These are phyloP conservation scores for Rhamphomyia laevipes DNA, from an alignment of 2,888 invertebrate genomes.

Conservation along the genomic window DNA sequence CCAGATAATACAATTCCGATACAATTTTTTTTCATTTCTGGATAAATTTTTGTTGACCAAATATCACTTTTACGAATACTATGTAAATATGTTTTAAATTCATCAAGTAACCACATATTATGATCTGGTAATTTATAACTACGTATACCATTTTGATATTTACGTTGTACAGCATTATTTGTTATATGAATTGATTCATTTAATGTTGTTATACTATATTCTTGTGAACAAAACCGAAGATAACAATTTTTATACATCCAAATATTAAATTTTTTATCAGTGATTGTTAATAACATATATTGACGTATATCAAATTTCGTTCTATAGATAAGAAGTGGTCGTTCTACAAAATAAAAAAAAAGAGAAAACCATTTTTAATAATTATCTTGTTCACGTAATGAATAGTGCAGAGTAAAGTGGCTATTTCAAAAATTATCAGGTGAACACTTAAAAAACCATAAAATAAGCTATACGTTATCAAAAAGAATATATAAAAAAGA, in stretches of 20 bases:
- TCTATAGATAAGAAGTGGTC: constrained; percentile 66
- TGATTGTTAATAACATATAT: constrained; percentile 64
- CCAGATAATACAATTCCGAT: constrained; percentile 67
- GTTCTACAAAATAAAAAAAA: constrained; percentile 42
- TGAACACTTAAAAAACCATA: too few relatives aligned
- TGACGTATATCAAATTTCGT: constrained; percentile 88
- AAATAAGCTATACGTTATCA: too few relatives aligned
- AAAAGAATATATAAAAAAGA: too few relatives aligned
- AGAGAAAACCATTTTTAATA: constrained; percentile 10
- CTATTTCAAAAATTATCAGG: too few relatives aligned
- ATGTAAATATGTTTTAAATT: constrained; percentile 52
- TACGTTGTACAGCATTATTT: constrained; percentile 76
- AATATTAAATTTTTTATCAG: constrained; percentile 63
- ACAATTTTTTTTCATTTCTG: constrained; percentile 74
- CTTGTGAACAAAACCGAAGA: constrained; percentile 74
- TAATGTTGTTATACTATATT: constrained; percentile 63
- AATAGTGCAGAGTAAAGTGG: too few relatives aligned
- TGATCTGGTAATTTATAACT: constrained; percentile 50
- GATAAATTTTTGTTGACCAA: constrained; percentile 68
- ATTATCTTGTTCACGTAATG: too few relatives aligned
- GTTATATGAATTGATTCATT: constrained; percentile 80
- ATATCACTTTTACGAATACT: constrained; percentile 33
- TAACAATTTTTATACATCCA: constrained; percentile 84
- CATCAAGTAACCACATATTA: constrained; percentile 76
- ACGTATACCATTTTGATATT: constrained; percentile 34